A percentile compares a stretch with the other conserved stretches of the same genome.
Evolutionary conservation across 2,113 vertebrate genomes (phyloP).

Genomic region (Oxyura jamaicensis): DNA sequence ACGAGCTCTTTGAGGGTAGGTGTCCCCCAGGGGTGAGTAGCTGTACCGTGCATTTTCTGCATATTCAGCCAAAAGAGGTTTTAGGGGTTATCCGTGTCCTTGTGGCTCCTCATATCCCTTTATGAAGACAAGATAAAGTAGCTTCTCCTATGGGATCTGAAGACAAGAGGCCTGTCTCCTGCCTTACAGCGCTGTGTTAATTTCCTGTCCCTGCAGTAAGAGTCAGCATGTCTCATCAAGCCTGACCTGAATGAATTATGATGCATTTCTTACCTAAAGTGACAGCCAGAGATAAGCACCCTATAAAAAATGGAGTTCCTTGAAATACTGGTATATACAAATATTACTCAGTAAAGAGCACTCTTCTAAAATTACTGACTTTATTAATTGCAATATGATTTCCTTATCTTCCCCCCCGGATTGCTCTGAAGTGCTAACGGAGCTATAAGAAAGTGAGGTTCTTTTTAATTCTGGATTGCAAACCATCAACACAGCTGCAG

Average conservation of each 20-base stretch:
- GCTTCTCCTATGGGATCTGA: neutral
- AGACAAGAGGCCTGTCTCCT: neutral
- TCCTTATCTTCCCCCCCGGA: neutral
- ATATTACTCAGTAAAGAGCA: neutral
- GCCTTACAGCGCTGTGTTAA: neutral
- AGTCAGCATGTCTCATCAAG: neutral
- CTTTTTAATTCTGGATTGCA: constrained; percentile 28
- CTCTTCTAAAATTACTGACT: neutral
- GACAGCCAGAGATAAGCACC: neutral
- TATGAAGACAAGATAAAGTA: neutral
- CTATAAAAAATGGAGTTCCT: neutral
- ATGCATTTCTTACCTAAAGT: neutral
- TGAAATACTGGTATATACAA: neutral
- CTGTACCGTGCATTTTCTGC: neutral
- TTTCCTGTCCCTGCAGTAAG: neutral
- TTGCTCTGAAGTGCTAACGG: neutral
- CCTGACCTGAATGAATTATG: neutral
- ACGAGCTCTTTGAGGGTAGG: neutral
- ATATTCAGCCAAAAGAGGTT: neutral
- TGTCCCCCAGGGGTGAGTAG: neutral
- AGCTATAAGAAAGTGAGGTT: neutral
- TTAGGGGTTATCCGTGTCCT: neutral
- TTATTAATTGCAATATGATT: constrained; percentile 2
- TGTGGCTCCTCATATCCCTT: neutral
- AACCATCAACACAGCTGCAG: constrained; percentile 66